Percentiles rank a stretch among this genome's conserved stretches.
Conservation (phyloP, 2,888 invertebrate genomes). For the Drosophila borealis region DNA sequence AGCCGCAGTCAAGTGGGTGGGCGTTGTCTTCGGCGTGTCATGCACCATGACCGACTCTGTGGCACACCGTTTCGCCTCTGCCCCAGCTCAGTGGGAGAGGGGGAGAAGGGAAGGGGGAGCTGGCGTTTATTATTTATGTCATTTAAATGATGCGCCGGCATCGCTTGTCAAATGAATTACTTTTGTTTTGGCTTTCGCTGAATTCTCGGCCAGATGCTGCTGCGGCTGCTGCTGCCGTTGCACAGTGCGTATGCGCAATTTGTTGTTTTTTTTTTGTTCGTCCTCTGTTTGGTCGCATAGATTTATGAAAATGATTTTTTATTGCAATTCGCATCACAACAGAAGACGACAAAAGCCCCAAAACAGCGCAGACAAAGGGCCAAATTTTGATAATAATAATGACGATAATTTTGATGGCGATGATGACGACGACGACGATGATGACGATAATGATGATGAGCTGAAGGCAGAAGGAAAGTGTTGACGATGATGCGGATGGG, state of each 20-base stretch:
- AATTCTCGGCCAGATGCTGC: slow-evolving; percentile 16
- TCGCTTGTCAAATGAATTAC: slow-evolving; percentile 66
- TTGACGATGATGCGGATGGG: slow-evolving; percentile 27
- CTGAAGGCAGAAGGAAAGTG: slow-evolving; percentile 25
- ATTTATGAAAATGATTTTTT: slow-evolving; percentile 61
- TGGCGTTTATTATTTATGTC: slow-evolving; percentile 55
- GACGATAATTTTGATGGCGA: slow-evolving; percentile 7
- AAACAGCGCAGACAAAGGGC: slow-evolving; percentile 52
- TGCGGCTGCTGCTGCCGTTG: slow-evolving; percentile 1
- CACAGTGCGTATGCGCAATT: slow-evolving; percentile 39
- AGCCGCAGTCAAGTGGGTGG: slow-evolving; percentile 46
- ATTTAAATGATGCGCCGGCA: slow-evolving; percentile 71
- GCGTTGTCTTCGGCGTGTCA: slow-evolving; percentile 39
- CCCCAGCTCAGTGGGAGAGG: background rate
- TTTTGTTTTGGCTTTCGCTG: slow-evolving; percentile 32
- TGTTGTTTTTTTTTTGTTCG: slow-evolving; percentile 1
- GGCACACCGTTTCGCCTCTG: background rate
- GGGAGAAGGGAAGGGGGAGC: background rate
- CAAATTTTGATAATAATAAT: slow-evolving; percentile 28
- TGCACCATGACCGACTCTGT: slow-evolving; percentile 59
- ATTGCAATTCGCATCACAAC: slow-evolving; percentile 40
- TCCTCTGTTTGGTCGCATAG: slow-evolving; percentile 42
- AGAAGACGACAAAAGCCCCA: slow-evolving; percentile 23
- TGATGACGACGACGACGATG: slow-evolving; percentile 20
- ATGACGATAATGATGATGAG: slow-evolving; percentile 22